Evolutionary conservation across 1,140 invertebrate genomes (phyloP), one percentile per base, ranked within the genome.

Genomic region (Trachymyrmex cornetzi): DNA sequence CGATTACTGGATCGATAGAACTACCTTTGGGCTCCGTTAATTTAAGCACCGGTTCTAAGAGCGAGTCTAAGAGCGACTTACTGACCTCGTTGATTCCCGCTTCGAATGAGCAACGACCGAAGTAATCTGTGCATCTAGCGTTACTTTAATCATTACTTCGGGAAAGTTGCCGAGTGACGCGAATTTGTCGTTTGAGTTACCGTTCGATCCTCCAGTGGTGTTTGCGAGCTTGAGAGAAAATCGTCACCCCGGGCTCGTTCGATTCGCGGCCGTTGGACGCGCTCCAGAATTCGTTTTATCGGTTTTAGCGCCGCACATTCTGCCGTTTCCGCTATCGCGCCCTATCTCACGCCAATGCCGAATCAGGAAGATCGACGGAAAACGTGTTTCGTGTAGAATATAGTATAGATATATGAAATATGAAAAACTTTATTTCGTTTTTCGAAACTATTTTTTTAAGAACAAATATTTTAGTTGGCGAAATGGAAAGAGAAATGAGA

Each of bases 81-180:
- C 69, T 84, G 67, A 61, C 69, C 69, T 74, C 69, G 53, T 72
- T 84, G 69, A 74, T 75, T 48, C 24, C 57, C 69, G 27, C 27
- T 61, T 63, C 27, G 80, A 84, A 48, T 27, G 66, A 82, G 67
- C 67, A 30, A 59, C 80, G 55, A 74, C 48, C 63, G 14, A 50
- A 30, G 63, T 34, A 66, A 84, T 84, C 59, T 61, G 69, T 48
- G 80, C 80, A 61, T 84, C 69, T 84, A 27, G 80, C 69, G 38
- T 84, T 84, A 61, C 38, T 75, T 75, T 61, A 84, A 74, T 84
- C 71, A 75, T 84, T 75, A 75, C 80, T 84, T 84, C 27, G 24
- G 55, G 16, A 75, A 84, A 75, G 38, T 84, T 19, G 55, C 30
- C 69, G 69, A 48, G 69, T 71, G 30, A 12, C 34, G 53, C 67